Conservation (phyloP, 2,888 invertebrate genomes). For the Antitype chi region DNA sequence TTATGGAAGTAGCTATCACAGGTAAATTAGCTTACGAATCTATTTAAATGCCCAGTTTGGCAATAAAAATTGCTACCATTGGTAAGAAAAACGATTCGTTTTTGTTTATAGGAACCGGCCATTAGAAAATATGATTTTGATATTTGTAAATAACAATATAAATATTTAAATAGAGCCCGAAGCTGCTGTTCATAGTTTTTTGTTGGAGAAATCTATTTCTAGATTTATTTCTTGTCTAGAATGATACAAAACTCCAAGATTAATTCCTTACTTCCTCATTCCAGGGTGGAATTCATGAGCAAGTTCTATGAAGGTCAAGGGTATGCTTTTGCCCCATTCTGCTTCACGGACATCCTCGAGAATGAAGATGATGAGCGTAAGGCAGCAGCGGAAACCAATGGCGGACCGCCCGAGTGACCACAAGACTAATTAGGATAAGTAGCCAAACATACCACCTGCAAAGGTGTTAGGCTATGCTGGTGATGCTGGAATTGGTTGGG, state of each 20-base stretch:
- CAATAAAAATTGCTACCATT: too few species aligned
- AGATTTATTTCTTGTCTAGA: neutral
- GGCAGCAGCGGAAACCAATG: constrained; percentile 75
- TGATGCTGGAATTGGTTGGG: constrained; percentile 36
- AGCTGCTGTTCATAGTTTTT: neutral
- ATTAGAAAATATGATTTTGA: neutral
- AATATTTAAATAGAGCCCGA: neutral
- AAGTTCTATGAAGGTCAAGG: constrained; percentile 96
- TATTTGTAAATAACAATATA: too few species aligned
- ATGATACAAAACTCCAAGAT: neutral
- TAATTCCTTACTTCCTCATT: constrained; percentile 75
- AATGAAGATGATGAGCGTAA: constrained; percentile 82
- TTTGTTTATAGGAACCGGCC: too few species aligned
- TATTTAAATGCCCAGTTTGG: too few species aligned
- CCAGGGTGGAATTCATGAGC: constrained; percentile 98
- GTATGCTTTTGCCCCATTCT: constrained; percentile 94
- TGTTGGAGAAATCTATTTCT: neutral
- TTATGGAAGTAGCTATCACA: too few species aligned
- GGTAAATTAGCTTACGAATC: too few species aligned
- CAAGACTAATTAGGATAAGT: constrained; percentile 58
- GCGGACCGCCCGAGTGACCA: constrained; percentile 80
- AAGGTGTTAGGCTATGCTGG: constrained; percentile 55
- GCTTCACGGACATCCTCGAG: constrained; percentile 92
- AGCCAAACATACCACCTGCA: constrained; percentile 50
- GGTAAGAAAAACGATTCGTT: too few species aligned